phyloP scores from a whole-genome alignment of 2,888 invertebrate genomes.

The Hoplodrina blanda region DNA sequence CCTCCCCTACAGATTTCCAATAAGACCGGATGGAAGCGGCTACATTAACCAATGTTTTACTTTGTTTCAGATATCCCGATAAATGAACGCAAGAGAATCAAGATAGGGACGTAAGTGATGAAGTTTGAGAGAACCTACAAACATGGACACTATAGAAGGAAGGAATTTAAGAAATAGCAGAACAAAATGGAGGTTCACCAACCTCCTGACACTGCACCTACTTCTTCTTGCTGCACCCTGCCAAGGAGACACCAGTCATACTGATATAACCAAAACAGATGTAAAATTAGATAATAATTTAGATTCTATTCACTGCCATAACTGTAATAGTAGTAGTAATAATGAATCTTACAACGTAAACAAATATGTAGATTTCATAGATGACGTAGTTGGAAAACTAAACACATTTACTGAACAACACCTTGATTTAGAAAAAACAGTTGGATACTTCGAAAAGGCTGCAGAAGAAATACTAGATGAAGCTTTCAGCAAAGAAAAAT shows the following conservation, averaged over 20 bases:
- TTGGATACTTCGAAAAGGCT: constrained; percentile 84
- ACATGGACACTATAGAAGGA: constrained; percentile 79
- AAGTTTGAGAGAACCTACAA: constrained; percentile 74
- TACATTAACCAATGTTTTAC: not conserved
- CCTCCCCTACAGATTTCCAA: too few species aligned
- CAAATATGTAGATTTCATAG: constrained; percentile 72
- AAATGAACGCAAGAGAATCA: constrained; percentile 65
- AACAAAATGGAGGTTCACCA: constrained; percentile 77
- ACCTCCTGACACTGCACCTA: constrained; percentile 78
- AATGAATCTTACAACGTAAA: constrained; percentile 65
- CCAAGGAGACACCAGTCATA: constrained; percentile 76
- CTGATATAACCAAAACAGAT: constrained; percentile 81
- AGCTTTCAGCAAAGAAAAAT: constrained; percentile 88
- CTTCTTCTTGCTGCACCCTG: constrained; percentile 74
- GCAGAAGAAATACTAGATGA: constrained; percentile 91
- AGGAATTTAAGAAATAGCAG: constrained; percentile 75
- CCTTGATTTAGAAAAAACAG: constrained; percentile 80
- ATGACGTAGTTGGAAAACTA: constrained; percentile 77
- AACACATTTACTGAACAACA: constrained; percentile 77
- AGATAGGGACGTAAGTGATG: constrained; percentile 78
- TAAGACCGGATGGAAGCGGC: too few species aligned
- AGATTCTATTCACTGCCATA: constrained; percentile 87
- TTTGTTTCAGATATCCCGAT: constrained; percentile 80
- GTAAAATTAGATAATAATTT: constrained; percentile 79
- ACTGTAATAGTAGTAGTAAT: constrained; percentile 82